These are phyloP conservation scores for Phocides pigmalion DNA, from an alignment of 1,140 invertebrate genomes.

Conservation along the genomic window DNA sequence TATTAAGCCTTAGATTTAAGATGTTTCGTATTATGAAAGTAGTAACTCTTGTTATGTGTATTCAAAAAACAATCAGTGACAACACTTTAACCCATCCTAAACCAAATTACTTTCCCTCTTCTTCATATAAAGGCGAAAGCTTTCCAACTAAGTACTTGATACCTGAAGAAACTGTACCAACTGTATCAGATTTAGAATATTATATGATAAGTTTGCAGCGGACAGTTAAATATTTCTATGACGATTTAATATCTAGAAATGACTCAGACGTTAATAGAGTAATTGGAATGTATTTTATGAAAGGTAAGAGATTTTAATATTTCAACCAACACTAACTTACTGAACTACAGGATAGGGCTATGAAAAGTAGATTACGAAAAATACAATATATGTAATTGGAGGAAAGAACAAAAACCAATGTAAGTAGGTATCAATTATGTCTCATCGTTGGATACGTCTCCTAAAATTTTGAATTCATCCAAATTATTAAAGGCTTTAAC, in stretches of 20 bases:
- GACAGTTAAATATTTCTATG: conserved; percentile 30
- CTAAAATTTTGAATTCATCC: no score
- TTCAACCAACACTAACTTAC: no score
- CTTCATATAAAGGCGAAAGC: conserved; percentile 28
- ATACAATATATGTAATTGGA: no score
- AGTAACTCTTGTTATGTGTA: not conserved
- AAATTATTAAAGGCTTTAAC: no score
- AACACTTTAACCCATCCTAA: not conserved
- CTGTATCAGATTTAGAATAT: conserved; percentile 27
- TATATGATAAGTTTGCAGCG: conserved; percentile 29
- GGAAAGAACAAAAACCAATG: no score
- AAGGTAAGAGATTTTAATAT: conserved; percentile 29
- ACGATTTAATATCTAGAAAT: conserved; percentile 32
- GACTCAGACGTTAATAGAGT: conserved; percentile 39
- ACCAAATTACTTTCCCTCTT: not conserved
- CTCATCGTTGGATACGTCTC: no score
- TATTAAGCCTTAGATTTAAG: not conserved
- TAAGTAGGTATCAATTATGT: no score
- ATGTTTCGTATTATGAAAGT: not conserved
- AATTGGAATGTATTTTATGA: conserved; percentile 35
- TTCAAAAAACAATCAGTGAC: conserved; percentile 2
- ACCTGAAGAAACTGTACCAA: conserved; percentile 16
- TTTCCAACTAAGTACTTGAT: conserved; percentile 35
- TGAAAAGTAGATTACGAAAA: no score
- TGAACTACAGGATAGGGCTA: no score